phyloP scores from a whole-genome alignment of 2,888 invertebrate genomes.

The Leptarthrus brevirostris region DNA sequence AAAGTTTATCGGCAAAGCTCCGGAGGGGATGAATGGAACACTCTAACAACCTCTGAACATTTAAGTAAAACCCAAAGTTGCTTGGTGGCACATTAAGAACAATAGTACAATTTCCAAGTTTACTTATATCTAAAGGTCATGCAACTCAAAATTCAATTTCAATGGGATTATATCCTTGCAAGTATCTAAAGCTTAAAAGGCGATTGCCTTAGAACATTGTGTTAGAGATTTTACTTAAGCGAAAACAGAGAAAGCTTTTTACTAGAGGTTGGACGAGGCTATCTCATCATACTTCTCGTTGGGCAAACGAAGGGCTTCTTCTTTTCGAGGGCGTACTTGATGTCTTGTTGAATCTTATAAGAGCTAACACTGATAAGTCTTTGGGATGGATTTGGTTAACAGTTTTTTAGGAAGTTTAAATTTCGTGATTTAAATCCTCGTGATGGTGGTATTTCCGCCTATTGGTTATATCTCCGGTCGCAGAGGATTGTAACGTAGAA shows the following conservation, averaged over 20 bases:
- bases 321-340: conserved; percentile 12
- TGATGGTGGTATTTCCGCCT: conserved; percentile 1
- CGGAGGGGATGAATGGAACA: too few relatives aligned
- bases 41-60: too few relatives aligned
- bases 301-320: conserved; percentile 8
- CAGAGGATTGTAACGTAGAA: too few relatives aligned
- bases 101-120: not conserved
- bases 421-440: conserved; percentile 18
- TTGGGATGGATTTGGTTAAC: conserved; percentile 10
- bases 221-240: conserved; percentile 33
- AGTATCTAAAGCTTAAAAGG: conserved; percentile 38
- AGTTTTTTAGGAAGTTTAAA: conserved; percentile 14
- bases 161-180: conserved; percentile 32
- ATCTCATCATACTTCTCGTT: too few relatives aligned
- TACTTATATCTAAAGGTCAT: not conserved
- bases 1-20: too few relatives aligned
- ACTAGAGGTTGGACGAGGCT: conserved; percentile 19
- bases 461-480: too few relatives aligned
- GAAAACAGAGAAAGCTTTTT: conserved; percentile 29
- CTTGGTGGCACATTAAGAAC: too few relatives aligned
- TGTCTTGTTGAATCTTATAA: conserved; percentile 28
- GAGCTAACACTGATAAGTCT: conserved; percentile 19
- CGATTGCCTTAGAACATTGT: conserved; percentile 32
- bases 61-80: too few relatives aligned
- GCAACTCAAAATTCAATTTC: conserved; percentile 41